Evolutionary conservation across 2,888 invertebrate genomes (phyloP), one percentile per base, ranked within the genome.

Genomic region (Drosophila pseudotakahashii): DNA sequence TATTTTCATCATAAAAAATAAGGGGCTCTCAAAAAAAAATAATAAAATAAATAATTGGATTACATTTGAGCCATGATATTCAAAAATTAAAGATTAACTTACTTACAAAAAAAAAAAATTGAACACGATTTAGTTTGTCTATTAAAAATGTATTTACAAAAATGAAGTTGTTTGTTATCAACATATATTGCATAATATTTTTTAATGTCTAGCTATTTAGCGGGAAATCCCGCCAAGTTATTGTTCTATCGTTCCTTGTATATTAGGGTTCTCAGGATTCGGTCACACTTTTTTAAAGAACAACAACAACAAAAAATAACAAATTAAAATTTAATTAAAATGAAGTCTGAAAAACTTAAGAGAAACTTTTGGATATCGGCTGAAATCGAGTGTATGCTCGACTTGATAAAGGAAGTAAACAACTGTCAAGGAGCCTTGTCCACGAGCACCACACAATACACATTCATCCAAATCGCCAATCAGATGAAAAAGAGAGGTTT

Each of bases 301-400:
- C 14, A 23, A 37, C n/a, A 41, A 36, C n/a, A n/a, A n/a, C n/a
- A n/a, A 11, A 36, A 36, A 13, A 2, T 4, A 37, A 37, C 37
- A 37, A 37, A 37, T 14, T 37, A n/a, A 14, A 7, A 16, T 4
- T 10, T 2, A 16, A 10, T 2, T 7, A 6, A 16, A 48, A 90
- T 90, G 89, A 89, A 89, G 61, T 75, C 76, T 2, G 79, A 82
- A 47, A 90, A 90, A 60, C 61, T 88, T 0, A 90, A 90, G 72
- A 72, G 90, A 3, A 90, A 90, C 71, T 90, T 90, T 73, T 90
- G 90, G 90, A 74, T 86, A 6, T 76, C 84, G 26, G 79, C 87
- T 7, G 90, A 90, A 78, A 90, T 90, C 30, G 90, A 90, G 48
- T 90, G 90, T 32, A 90, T 90, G 90, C 76, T 90, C 0, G 86